Conservation (phyloP, 2,888 invertebrate genomes). For the Lasioglossum figueresi region DNA sequence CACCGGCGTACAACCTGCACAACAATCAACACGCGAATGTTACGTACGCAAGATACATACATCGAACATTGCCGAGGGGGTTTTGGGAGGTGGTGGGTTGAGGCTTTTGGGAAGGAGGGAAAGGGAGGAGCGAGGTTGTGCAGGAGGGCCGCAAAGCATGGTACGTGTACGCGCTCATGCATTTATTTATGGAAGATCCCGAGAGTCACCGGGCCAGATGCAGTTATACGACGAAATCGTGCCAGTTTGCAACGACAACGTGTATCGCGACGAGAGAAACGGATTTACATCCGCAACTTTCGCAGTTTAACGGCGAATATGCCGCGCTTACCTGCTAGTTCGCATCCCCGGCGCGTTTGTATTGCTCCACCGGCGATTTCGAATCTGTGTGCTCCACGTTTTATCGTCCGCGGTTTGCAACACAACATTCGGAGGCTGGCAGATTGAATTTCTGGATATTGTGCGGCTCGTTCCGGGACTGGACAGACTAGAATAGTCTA, state of each 20-base stretch:
- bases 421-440: constrained; percentile 2
- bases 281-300: constrained; percentile 82
- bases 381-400: background rate
- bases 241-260: constrained; percentile 63
- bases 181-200: constrained; percentile 74
- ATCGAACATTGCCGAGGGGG: background rate
- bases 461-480: background rate
- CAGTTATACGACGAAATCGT: constrained; percentile 62
- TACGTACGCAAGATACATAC: constrained; percentile 47
- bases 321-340: constrained; percentile 29
- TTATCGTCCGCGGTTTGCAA: constrained; percentile 9
- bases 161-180: constrained; percentile 67
- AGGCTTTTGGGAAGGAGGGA: background rate
- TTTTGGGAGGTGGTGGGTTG: background rate
- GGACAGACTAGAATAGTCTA: background rate
- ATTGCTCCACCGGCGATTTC: background rate
- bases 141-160: background rate
- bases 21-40: constrained; percentile 52
- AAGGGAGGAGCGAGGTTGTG: background rate
- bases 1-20: constrained; percentile 20
- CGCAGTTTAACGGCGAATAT: constrained; percentile 76
- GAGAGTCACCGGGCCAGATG: constrained; percentile 61
- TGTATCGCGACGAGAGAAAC: constrained; percentile 60
- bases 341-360: background rate
- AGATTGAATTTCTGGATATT: constrained; percentile 12